A percentile compares a stretch with the other conserved stretches of the same genome.
Conservation (phyloP, 2,113 vertebrate genomes). For the Phalacrocorax carbo region DNA sequence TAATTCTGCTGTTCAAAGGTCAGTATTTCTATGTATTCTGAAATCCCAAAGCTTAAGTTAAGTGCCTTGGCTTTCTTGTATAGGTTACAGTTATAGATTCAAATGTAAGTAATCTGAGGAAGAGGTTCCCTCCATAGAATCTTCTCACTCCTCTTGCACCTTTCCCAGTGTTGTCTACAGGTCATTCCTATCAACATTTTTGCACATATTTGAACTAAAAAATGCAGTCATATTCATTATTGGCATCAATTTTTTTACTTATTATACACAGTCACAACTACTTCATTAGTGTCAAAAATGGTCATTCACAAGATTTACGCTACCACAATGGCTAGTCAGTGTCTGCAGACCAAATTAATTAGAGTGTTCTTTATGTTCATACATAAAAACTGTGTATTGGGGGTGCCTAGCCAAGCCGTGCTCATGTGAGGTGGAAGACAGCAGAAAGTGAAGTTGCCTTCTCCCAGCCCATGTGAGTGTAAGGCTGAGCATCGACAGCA, state of each 20-base stretch:
- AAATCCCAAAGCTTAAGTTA: not conserved
- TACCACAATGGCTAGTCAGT: not conserved
- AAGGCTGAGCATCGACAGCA: not conserved
- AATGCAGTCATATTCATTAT: not conserved
- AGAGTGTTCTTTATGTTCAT: not conserved
- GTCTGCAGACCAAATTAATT: not conserved
- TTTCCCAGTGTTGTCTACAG: not conserved
- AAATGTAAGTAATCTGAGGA: not conserved
- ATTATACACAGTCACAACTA: not conserved
- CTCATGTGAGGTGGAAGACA: not conserved
- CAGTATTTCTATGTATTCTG: not conserved
- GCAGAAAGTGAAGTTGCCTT: not conserved
- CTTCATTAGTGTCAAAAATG: not conserved
- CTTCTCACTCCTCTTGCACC: not conserved
- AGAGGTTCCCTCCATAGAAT: not conserved
- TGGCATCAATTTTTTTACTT: fast-evolving
- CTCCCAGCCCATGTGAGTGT: not conserved
- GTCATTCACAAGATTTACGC: not conserved
- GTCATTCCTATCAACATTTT: not conserved
- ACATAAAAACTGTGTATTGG: fast-evolving
- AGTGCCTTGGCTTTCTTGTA: not conserved
- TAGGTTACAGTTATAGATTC: not conserved
- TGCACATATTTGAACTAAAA: not conserved
- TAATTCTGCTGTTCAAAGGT: not conserved
- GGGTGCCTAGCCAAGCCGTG: not conserved